phyloP scores from a whole-genome alignment of 2,888 invertebrate species.

The Aporophyla nigra region DNA sequence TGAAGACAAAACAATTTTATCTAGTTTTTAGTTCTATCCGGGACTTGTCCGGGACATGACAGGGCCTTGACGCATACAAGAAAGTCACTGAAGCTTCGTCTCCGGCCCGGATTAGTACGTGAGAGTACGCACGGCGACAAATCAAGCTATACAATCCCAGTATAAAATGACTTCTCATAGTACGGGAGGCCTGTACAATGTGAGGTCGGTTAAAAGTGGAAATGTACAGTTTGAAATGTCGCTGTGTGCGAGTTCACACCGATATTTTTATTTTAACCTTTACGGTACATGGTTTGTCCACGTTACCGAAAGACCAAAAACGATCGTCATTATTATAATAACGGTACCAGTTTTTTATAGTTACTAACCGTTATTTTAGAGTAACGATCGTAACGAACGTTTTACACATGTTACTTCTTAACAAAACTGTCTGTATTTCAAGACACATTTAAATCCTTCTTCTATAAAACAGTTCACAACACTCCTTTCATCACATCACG shows the following conservation, averaged over 20 bases:
- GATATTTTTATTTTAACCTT: not conserved
- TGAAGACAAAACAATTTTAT: slow-evolving; percentile 32
- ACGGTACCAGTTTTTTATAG: slow-evolving; percentile 21
- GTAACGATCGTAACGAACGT: not conserved
- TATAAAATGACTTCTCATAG: no score
- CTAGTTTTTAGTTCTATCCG: slow-evolving; percentile 7
- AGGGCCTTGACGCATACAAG: not conserved
- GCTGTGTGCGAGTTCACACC: not conserved
- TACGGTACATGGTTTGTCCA: not conserved
- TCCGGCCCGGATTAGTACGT: not conserved
- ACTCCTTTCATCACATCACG: slow-evolving; percentile 51
- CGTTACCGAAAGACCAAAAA: not conserved
- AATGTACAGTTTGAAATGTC: no score
- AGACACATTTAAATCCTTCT: slow-evolving; percentile 29
- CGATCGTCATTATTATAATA: slow-evolving; percentile 15
- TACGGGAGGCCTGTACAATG: no score
- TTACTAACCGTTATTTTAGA: slow-evolving; percentile 16
- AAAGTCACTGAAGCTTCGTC: not conserved
- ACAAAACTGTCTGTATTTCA: slow-evolving; percentile 16
- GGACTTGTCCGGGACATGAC: not conserved
- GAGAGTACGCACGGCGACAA: no score
- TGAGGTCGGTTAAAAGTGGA: no score
- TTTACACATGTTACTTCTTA: slow-evolving; percentile 5
- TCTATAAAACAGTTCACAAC: slow-evolving; percentile 42
- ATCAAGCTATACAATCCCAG: no score